phyloP scores from a whole-genome alignment of 2,888 invertebrate genomes.

The Didymodactylos carnosus region DNA sequence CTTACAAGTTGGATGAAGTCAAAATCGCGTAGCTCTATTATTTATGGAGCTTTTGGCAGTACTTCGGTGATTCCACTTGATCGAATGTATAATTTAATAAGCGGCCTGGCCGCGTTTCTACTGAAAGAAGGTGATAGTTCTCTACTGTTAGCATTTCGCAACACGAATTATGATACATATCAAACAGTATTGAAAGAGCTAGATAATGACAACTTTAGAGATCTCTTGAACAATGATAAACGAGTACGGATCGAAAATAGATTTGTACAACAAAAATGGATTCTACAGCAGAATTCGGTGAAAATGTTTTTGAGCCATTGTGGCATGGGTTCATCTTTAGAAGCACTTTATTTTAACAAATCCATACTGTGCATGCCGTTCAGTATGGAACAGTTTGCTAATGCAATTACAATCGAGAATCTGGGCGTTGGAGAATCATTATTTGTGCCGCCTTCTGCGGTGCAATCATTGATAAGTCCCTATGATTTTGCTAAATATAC shows the following conservation, averaged over 20 bases:
- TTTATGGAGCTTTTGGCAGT: neutral
- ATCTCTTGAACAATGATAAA: neutral
- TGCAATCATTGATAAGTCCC: neutral
- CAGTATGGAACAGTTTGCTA: neutral
- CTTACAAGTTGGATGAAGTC: neutral
- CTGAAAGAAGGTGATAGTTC: neutral
- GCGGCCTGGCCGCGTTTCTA: neutral
- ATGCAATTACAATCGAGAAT: neutral
- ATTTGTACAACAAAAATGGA: neutral
- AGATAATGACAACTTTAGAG: neutral
- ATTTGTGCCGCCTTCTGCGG: neutral
- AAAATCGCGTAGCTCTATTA: neutral
- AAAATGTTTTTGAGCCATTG: neutral
- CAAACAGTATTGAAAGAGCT: neutral
- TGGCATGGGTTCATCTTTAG: neutral
- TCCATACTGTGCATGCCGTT: neutral
- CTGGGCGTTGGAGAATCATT: neutral
- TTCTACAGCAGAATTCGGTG: neutral
- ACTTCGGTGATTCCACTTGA: neutral
- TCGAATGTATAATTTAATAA: neutral
- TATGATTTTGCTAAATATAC: neutral
- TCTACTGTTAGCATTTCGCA: neutral
- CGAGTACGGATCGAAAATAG: neutral
- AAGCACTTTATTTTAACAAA: neutral
- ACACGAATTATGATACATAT: neutral